phyloP scores from a whole-genome alignment of 2,888 invertebrate genomes.

The Drosophila meridionalis region DNA sequence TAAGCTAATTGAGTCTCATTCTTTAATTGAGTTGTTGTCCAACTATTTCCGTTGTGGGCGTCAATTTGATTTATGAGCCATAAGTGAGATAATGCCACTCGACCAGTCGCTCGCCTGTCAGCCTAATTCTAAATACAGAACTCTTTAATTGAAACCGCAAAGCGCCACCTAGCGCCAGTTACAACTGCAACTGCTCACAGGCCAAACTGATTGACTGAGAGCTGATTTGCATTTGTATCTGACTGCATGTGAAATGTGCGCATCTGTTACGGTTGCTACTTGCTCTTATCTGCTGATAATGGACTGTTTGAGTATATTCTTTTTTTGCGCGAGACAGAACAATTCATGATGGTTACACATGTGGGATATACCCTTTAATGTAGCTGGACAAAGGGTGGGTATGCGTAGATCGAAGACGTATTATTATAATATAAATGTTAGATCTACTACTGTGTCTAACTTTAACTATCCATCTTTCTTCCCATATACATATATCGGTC shows the following conservation, averaged over 20 bases:
- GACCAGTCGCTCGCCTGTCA: not conserved
- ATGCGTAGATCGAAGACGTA: not conserved
- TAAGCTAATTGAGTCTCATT: conserved; percentile 57
- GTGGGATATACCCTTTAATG: not conserved
- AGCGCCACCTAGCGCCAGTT: conserved; percentile 56
- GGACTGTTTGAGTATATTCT: not conserved
- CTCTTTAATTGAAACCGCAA: conserved; percentile 55
- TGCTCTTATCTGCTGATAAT: conserved; percentile 3
- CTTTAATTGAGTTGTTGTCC: conserved; percentile 27
- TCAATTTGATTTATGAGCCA: conserved; percentile 50
- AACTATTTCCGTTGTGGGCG: conserved; percentile 56
- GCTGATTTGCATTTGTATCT: conserved; percentile 8
- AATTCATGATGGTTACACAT: not conserved
- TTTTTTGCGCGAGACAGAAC: not conserved
- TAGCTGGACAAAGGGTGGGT: not conserved
- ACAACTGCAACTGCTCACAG: conserved; percentile 18
- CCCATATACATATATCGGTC: no score
- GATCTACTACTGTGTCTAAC: no score
- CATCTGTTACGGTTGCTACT: conserved; percentile 7
- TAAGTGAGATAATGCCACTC: conserved; percentile 2
- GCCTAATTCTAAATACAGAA: conserved; percentile 6
- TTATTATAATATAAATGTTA: no score
- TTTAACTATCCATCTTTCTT: not conserved
- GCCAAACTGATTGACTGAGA: conserved; percentile 30
- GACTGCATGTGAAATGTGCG: not conserved